phyloP scores from a whole-genome alignment of 2,797 vertebrate species.

The Gallinago nigripennis region DNA sequence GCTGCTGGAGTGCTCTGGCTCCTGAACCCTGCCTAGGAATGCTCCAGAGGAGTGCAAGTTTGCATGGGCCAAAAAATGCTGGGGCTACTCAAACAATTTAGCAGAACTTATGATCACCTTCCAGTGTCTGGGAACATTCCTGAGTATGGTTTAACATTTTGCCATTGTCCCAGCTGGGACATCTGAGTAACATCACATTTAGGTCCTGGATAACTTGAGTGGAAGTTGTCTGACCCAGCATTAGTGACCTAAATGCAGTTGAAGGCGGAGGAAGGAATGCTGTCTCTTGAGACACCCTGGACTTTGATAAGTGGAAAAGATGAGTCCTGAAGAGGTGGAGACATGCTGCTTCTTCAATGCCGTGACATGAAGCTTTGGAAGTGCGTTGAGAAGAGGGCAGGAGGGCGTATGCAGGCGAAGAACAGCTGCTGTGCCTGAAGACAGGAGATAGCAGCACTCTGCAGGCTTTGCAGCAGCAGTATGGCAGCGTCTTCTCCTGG shows the following conservation, averaged over 20 bases:
- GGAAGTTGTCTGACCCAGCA: not conserved
- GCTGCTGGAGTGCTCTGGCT: not conserved
- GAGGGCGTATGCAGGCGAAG: rapidly evolving
- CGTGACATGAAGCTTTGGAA: rapidly evolving
- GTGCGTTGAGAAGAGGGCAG: not conserved
- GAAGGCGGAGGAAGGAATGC: not conserved
- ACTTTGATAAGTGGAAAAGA: not conserved
- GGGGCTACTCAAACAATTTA: not conserved
- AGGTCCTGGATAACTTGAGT: not conserved
- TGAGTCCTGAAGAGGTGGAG: not conserved
- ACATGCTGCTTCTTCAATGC: not conserved
- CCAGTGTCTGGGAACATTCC: not conserved
- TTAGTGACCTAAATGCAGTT: not conserved
- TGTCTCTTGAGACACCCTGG: not conserved
- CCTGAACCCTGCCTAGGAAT: rapidly evolving
- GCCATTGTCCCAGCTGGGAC: rapidly evolving
- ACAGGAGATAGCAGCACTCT: not conserved
- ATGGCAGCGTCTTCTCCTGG: not conserved
- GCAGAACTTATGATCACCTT: not conserved
- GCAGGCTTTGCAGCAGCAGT: not conserved
- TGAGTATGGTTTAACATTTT: rapidly evolving
- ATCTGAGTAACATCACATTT: rapidly evolving
- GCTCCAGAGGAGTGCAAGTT: not conserved
- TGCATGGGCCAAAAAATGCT: not conserved
- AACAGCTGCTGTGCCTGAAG: not conserved